A percentile compares a stretch with the other conserved stretches of the same genome.
phyloP scores from a whole-genome alignment of 2,113 vertebrate species.

The Rhinoderma darwinii region DNA sequence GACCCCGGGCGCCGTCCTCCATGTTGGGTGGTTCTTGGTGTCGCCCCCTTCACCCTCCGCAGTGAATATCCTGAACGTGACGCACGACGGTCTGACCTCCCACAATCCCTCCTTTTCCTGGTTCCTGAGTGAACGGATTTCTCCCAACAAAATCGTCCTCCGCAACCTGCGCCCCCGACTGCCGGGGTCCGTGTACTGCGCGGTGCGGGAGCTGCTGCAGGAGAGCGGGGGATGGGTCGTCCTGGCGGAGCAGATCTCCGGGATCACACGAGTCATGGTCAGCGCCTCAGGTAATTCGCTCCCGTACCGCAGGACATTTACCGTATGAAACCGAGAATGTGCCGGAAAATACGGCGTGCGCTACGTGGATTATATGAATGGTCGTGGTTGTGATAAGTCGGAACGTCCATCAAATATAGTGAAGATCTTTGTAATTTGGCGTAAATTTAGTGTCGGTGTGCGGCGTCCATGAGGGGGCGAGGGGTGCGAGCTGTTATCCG shows the following conservation, averaged over 20 bases:
- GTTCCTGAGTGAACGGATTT: conserved; percentile 68
- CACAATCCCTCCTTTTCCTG: conserved; percentile 64
- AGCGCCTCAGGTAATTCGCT: conserved; percentile 66
- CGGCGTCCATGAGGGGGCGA: too few species aligned
- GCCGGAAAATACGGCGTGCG: too few species aligned
- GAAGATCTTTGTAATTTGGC: too few species aligned
- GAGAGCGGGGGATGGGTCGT: conserved; percentile 61
- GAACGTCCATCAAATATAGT: too few species aligned
- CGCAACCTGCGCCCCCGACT: conserved; percentile 65
- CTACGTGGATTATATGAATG: too few species aligned
- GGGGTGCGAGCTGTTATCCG: too few species aligned
- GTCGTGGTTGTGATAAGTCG: too few species aligned
- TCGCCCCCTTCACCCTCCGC: neutral
- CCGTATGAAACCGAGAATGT: too few species aligned
- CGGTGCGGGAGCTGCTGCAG: conserved; percentile 80
- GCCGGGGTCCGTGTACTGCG: conserved; percentile 77
- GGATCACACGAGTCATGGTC: conserved; percentile 65
- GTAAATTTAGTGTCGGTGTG: too few species aligned
- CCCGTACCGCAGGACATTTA: too few species aligned
- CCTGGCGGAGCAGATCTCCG: conserved; percentile 63
- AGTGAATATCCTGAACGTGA: conserved; percentile 62
- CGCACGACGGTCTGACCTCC: conserved; percentile 60
- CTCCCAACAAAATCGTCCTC: conserved; percentile 69
- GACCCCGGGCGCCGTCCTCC: conserved; percentile 58
- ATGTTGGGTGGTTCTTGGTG: conserved; percentile 68